Evolutionary conservation across 2,888 invertebrate species (phyloP), one percentile per base, ranked within the genome.

Genomic region (Parasteatoda lunata): DNA sequence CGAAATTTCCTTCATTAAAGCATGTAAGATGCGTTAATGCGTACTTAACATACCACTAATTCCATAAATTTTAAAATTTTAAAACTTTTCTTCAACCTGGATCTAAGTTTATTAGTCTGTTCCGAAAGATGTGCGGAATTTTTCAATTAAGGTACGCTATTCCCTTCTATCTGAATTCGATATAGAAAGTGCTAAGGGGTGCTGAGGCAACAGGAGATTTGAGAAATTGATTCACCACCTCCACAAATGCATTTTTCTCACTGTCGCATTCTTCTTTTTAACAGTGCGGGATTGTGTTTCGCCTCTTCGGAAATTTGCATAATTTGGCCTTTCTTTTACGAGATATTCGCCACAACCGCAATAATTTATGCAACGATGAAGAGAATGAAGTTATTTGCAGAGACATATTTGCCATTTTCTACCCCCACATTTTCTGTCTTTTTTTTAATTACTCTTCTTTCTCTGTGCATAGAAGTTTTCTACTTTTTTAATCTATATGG

Each of bases 361-460:
- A 69, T 69, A 69, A 69, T 69, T 69, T 69, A 69, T 69, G 69
- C 69, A 47, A 69, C 69, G 69, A 69, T 48, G 69, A 48, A 59
- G n/a, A 59, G 69, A 69, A 69, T 69, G 69, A 69, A 48, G 45
- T 69, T 48, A 69, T 69, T 69, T 45, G 69, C 48, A 48, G 45
- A 48, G 69, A 69, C 69, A 69, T 69, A 48, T 48, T 69, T 48
- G 69, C 69, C 8, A n/a, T 59, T 59, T 59, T 59, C 59, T n/a
- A 4, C 59, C 59, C n/a, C 59, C 59, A 15, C 65, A 15, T 65
- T 30, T 65, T 45, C 48, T 48, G 11, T 47, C 48, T 69, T 69
- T 69, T 65, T 30, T 59, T 59, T 59, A 59, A 59, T 59, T 59
- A 59, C 59, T 59, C 59, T 59, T 59, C 59, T 59, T 59, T 59